phyloP scores from a whole-genome alignment of 2,113 vertebrate genomes.

The Gulo gulo region DNA sequence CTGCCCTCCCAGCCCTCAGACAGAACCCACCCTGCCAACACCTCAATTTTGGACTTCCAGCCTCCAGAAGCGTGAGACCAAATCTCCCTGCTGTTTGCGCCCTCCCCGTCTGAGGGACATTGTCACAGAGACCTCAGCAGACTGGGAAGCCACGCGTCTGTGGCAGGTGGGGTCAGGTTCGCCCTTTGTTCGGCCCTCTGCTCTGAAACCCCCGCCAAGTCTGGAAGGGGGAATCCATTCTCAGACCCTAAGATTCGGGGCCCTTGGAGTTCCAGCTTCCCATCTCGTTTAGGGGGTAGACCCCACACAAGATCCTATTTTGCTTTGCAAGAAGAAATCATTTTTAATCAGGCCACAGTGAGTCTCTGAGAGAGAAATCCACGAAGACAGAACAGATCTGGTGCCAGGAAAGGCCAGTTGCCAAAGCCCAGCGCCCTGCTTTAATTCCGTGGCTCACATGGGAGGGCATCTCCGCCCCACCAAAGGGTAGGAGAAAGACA shows the following conservation, averaged over 20 bases:
- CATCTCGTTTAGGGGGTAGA: not conserved
- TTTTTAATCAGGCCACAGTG: slow-evolving; percentile 56
- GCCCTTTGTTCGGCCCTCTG: not conserved
- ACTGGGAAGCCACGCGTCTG: not conserved
- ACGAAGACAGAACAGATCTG: slow-evolving; percentile 24
- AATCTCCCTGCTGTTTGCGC: not conserved
- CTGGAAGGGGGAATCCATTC: not conserved
- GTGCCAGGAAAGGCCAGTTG: slow-evolving; percentile 50
- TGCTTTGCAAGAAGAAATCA: slow-evolving; percentile 54
- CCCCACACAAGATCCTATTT: slow-evolving; percentile 23
- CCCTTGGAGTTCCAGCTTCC: not conserved
- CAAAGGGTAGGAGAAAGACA: slow-evolving; percentile 29
- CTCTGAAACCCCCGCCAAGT: not conserved
- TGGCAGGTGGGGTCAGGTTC: not conserved
- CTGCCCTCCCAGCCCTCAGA: not conserved
- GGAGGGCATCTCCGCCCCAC: not conserved
- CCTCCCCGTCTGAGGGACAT: not conserved
- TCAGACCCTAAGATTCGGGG: not conserved
- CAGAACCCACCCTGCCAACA: not conserved
- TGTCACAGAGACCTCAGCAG: too few relatives aligned
- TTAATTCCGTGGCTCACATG: slow-evolving; percentile 29
- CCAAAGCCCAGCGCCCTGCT: slow-evolving; percentile 49
- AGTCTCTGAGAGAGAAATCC: slow-evolving; percentile 32
- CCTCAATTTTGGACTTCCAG: not conserved
- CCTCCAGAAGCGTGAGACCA: not conserved